Percentiles rank a stretch among this genome's conserved stretches.
These are phyloP conservation scores for Mamestra configurata DNA, from an alignment of 1,140 invertebrate genomes.

Conservation along the genomic window DNA sequence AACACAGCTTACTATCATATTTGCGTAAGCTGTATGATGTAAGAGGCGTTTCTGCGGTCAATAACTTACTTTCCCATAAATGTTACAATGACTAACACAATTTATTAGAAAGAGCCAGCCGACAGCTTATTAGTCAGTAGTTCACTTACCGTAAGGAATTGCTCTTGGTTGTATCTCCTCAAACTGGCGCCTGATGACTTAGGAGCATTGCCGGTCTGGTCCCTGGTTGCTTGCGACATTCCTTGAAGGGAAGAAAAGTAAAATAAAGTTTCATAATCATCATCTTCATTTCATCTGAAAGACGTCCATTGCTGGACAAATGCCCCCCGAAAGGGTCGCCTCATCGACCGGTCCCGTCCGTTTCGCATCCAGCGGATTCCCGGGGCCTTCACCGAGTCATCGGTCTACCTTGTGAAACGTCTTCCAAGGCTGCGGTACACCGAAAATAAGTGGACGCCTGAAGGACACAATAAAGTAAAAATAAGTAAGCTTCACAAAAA, in stretches of 20 bases:
- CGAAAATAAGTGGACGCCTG: too few species aligned
- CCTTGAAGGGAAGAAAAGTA: conserved; percentile 80
- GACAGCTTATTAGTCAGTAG: background rate
- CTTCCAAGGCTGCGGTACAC: too few species aligned
- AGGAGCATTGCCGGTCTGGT: conserved; percentile 90
- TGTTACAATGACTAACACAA: background rate
- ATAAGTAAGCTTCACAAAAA: too few species aligned
- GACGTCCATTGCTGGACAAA: too few species aligned
- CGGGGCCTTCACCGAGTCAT: too few species aligned
- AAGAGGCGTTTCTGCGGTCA: background rate
- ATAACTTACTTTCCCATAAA: background rate
- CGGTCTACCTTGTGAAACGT: too few species aligned
- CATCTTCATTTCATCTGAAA: too few species aligned
- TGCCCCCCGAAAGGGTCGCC: too few species aligned
- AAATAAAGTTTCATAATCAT: too few species aligned
- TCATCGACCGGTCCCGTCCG: too few species aligned
- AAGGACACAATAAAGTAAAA: too few species aligned
- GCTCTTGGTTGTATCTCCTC: conserved; percentile 93
- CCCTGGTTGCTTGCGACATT: conserved; percentile 91
- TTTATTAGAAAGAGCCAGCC: background rate
- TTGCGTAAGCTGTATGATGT: background rate
- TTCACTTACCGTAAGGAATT: conserved; percentile 89
- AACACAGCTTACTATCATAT: background rate
- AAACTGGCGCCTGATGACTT: conserved; percentile 95
- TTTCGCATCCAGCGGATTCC: too few species aligned